phyloP scores from a whole-genome alignment of 2,113 vertebrate genomes.

The Ctenodactylus gundi region DNA sequence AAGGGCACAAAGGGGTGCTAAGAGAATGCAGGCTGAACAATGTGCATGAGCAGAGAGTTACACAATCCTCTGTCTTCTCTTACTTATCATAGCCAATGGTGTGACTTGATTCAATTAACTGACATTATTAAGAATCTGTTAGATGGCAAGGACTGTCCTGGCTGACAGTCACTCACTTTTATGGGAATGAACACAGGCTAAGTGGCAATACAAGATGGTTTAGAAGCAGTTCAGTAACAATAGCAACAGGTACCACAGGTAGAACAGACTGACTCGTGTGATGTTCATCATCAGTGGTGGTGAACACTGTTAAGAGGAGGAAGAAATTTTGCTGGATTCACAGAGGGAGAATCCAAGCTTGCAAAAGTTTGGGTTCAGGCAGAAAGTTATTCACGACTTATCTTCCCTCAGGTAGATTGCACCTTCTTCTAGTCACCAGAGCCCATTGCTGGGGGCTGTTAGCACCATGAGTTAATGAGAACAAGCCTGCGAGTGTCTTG shows the following conservation, averaged over 20 bases:
- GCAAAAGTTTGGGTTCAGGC: not conserved
- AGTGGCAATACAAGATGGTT: not conserved
- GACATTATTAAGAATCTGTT: not conserved
- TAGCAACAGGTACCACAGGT: not conserved
- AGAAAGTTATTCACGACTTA: not conserved
- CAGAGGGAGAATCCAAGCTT: not conserved
- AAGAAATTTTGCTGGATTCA: not conserved
- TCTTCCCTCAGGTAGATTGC: not conserved
- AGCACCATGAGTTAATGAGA: not conserved
- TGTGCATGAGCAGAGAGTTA: not conserved
- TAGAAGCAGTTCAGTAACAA: not conserved
- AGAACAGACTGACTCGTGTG: no score
- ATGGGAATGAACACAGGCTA: not conserved
- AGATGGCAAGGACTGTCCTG: not conserved
- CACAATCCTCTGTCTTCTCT: not conserved
- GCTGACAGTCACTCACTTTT: not conserved
- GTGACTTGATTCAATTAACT: not conserved
- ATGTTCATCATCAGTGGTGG: fast-evolving
- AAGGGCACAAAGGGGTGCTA: not conserved
- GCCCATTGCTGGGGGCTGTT: not conserved
- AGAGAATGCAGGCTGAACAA: not conserved
- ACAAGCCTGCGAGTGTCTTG: not conserved
- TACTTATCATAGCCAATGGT: not conserved
- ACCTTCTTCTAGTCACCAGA: not conserved
- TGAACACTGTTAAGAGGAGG: not conserved